A percentile compares a stretch with the other conserved stretches of the same genome.
These are phyloP conservation scores for Gavia stellata DNA, from an alignment of 2,113 vertebrate species.

Conservation along the genomic window DNA sequence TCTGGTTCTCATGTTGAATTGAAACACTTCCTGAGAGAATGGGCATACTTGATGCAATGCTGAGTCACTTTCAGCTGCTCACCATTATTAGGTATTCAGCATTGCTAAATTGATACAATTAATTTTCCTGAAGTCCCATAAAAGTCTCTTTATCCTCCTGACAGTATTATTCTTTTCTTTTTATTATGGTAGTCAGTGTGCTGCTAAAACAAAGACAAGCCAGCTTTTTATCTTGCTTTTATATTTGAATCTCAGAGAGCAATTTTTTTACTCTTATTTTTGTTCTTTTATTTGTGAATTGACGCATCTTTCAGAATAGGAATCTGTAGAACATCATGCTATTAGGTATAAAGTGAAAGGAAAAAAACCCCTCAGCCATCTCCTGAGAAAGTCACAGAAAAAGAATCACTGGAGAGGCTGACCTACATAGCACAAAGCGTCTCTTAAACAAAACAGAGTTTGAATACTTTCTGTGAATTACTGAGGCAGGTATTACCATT, in stretches of 20 bases:
- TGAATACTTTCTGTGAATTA: not conserved
- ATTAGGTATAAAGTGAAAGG: not conserved
- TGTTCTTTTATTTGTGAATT: slow-evolving; percentile 17
- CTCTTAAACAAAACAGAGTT: not conserved
- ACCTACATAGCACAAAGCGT: not conserved
- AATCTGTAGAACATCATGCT: not conserved
- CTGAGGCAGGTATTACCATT: not conserved
- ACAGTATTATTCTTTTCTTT: slow-evolving; percentile 22
- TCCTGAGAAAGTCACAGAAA: not conserved
- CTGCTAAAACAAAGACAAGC: slow-evolving; percentile 15
- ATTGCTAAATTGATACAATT: slow-evolving; percentile 61
- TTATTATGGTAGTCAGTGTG: not conserved
- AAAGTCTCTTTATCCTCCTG: slow-evolving; percentile 39
- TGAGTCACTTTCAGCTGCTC: slow-evolving; percentile 71
- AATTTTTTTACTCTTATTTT: not conserved
- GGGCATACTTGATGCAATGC: slow-evolving; percentile 43
- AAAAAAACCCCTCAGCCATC: not conserved
- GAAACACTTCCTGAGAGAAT: slow-evolving; percentile 57
- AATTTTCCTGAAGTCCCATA: slow-evolving; percentile 58
- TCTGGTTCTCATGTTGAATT: slow-evolving; percentile 57
- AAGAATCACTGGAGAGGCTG: not conserved
- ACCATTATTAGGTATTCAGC: slow-evolving; percentile 60
- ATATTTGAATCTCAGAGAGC: not conserved
- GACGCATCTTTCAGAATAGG: not conserved
- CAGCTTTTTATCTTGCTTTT: slow-evolving; percentile 11